phyloP scores from a whole-genome alignment of 2,113 vertebrate species.

The Zapus hudsonius region DNA sequence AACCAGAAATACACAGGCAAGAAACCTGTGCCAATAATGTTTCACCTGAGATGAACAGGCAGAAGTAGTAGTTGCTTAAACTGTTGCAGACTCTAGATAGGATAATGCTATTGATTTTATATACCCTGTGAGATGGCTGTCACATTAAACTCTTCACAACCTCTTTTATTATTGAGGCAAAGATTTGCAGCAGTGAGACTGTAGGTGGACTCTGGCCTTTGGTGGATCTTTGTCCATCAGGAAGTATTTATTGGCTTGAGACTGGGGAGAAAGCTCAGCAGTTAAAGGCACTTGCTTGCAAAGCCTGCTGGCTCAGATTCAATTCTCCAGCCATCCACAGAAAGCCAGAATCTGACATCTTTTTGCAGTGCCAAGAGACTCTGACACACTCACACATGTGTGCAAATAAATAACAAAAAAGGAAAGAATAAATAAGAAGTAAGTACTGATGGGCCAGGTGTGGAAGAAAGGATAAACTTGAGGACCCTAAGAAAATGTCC shows the following conservation, averaged over 20 bases:
- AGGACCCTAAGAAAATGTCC: background rate
- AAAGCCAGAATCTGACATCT: too few relatives aligned
- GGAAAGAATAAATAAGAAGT: too few relatives aligned
- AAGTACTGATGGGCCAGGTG: too few relatives aligned
- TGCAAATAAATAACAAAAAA: too few relatives aligned
- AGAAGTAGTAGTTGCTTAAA: background rate
- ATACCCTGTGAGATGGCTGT: background rate
- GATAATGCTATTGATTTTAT: slow-evolving; percentile 39
- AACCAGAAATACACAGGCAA: background rate
- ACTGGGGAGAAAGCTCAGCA: background rate
- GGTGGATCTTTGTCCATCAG: background rate
- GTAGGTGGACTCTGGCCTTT: background rate
- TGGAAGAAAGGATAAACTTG: background rate
- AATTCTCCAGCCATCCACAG: too few relatives aligned
- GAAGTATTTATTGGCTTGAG: background rate
- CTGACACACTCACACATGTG: too few relatives aligned
- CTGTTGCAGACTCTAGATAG: background rate
- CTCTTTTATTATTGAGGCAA: slow-evolving; percentile 22
- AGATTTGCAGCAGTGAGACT: background rate
- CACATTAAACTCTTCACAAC: background rate
- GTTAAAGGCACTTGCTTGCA: too few relatives aligned
- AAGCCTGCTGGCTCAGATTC: too few relatives aligned
- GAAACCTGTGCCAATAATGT: background rate
- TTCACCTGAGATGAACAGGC: background rate
- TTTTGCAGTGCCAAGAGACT: too few relatives aligned